Base-by-base conservation (phyloP, 1,140 invertebrate genomes). In the Oryzaephilus surinamensis region DNA sequence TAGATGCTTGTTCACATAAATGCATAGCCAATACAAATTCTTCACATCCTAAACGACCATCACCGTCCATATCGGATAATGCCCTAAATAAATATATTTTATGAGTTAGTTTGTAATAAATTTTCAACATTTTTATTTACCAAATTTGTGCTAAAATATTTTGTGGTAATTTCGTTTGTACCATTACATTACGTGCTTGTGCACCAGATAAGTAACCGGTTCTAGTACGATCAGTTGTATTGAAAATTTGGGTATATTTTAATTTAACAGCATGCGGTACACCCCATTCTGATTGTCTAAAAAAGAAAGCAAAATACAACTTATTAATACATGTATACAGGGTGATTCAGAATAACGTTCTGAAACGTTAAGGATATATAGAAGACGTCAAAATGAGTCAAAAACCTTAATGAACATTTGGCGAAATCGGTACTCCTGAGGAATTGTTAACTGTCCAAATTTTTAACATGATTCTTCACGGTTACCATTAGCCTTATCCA, bases 21-120 rank as follows among this genome's bases (percentile, higher is more conserved):
- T 96, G 90, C 84, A 97, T 89, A 1, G 93, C 92, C 40, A 98
- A 67, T 20, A 96, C 90, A 62, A 97, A 98, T 66, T 98, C 95
- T 55, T 97, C 93, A 57, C 85, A 91, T 13, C 87, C 85, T 3
- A 97, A 67, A 42, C 85, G 78, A 0, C 94, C 94, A 70, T 97
- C 93, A 3, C 77, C 74, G 62, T 97, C 92, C 58, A 95, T 76
- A 65, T 97, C 93, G 1, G 91, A 76, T 10, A 97, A 61, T 13
- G 78, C 78, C 83, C 83, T 84, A 48, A 34, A 49, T 6, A n/a
- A 4, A 24, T 3, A 24, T 7, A 24, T 46, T 23, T 23, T 23
- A 6, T n/a, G n/a, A n/a, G 20, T 20, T 20, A 23, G 21, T 8
- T 21, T n/a, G n/a, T 11, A 6, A 4, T 34, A 11, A 34, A 26